phyloP scores from a whole-genome alignment of 2,888 invertebrate genomes.

The Conus canariensis region DNA sequence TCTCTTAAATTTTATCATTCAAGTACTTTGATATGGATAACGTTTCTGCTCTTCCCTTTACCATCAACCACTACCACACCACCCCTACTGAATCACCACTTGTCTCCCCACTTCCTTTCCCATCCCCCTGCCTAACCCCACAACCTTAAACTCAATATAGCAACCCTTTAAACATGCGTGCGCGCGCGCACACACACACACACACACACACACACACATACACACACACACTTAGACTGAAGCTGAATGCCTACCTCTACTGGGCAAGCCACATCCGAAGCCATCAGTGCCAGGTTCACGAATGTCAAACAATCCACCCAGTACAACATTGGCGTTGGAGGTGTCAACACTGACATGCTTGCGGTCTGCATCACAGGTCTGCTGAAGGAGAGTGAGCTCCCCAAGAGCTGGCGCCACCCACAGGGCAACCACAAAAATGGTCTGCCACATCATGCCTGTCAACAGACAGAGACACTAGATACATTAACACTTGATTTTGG shows the following conservation, averaged over 20 bases:
- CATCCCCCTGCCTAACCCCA: too few species aligned
- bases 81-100: too few species aligned
- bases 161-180: too few species aligned
- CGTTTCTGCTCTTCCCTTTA: too few species aligned
- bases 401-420: constrained; percentile 44
- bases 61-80: too few species aligned
- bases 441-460: constrained; percentile 46
- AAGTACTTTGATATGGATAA: too few species aligned
- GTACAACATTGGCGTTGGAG: constrained; percentile 58
- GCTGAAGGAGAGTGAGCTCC: constrained; percentile 53
- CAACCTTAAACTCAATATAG: too few species aligned
- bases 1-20: too few species aligned
- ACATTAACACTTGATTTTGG: background rate
- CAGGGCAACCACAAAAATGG: constrained; percentile 46
- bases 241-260: constrained; percentile 52
- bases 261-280: constrained; percentile 61
- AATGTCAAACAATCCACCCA: constrained; percentile 66
- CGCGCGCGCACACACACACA: too few species aligned
- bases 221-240: background rate
- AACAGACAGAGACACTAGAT: background rate
- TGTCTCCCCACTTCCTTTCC: too few species aligned
- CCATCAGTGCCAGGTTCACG: constrained; percentile 52
- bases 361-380: constrained; percentile 60
- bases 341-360: constrained; percentile 54
- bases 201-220: too few species aligned